Base-by-base conservation (phyloP, 2,797 vertebrate species). In the Alosa sapidissima region DNA sequence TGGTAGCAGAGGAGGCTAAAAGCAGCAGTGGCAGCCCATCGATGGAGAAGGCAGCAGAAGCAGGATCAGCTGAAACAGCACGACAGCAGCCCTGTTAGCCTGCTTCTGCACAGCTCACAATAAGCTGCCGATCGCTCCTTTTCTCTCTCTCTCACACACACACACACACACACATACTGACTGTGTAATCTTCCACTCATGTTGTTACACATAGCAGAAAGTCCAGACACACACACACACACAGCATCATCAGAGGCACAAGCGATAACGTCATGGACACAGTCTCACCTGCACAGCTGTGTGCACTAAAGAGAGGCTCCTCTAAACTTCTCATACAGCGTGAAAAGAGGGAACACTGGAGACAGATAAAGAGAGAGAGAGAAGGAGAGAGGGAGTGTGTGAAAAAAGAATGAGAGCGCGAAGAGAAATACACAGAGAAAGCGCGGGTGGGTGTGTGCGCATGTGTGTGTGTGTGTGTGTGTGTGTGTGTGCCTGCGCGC, bases 351-450 rank as follows among this genome's bases (percentile, higher is more conserved):
- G 14, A 52, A 28, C 16, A 14, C 81, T 47, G 21, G 48, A 62
- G 54, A 13, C 9, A 81, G 24, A 85, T 14, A 82, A 55, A 52
- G 33, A 75, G 52, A 91, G 90, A 89, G 90, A 93, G 14, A 65
- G 81, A 86, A 28, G 28, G 86, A 88, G 87, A 83, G 45, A 24
- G 49, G 48, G 65, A 72, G 9, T 24, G 60, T 65, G 89, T 91
- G 86, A 87, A 91, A 89, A 84, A 90, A 89, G 83, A 90, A 82
- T 83, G 84, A 81, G 72, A 16, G 13, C 84, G 58, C 48, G 45
- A 83, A 62, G 62, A 88, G 85, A 89, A 89, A 89, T 85, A 81
- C 33, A 81, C 33, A 81, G 51, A 78, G 47, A 28, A 14, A 52
- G 49, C 62, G 85, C 55, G 85, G 85, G 83, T 88, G 81, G 87